phyloP scores from a whole-genome alignment of 2,888 invertebrate genomes.

The Morpho helenor region DNA sequence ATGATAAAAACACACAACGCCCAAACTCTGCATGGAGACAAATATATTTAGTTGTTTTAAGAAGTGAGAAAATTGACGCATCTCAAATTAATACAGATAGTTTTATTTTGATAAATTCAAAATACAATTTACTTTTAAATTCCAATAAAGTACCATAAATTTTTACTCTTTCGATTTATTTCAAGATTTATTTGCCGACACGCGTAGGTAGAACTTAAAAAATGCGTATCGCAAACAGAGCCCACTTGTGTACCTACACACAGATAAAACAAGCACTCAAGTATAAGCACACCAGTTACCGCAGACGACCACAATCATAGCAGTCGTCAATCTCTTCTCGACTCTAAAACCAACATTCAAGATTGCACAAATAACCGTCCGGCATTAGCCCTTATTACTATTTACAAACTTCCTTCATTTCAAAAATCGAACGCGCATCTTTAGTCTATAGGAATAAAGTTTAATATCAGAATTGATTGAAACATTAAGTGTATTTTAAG shows the following conservation, averaged over 20 bases:
- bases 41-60: no score
- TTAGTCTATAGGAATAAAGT: constrained; percentile 13
- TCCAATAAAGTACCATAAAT: no score
- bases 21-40: no score
- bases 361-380: constrained; percentile 69
- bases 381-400: constrained; percentile 69
- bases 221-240: constrained; percentile 52
- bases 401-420: constrained; percentile 35
- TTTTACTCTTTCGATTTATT: constrained; percentile 29
- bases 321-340: constrained; percentile 57
- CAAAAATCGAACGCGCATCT: constrained; percentile 3
- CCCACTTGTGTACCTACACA: constrained; percentile 45
- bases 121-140: no score
- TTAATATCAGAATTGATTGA: constrained; percentile 16
- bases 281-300: constrained; percentile 46
- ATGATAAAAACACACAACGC: no score
- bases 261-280: constrained; percentile 37
- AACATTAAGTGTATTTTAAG: constrained; percentile 2
- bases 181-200: constrained; percentile 46
- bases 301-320: constrained; percentile 48
- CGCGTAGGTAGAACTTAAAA: constrained; percentile 40
- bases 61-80: no score
- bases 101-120: no score
- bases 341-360: constrained; percentile 67
- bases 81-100: no score